Conservation (phyloP, 2,888 invertebrate genomes). For the Heliconius charithonia region DNA sequence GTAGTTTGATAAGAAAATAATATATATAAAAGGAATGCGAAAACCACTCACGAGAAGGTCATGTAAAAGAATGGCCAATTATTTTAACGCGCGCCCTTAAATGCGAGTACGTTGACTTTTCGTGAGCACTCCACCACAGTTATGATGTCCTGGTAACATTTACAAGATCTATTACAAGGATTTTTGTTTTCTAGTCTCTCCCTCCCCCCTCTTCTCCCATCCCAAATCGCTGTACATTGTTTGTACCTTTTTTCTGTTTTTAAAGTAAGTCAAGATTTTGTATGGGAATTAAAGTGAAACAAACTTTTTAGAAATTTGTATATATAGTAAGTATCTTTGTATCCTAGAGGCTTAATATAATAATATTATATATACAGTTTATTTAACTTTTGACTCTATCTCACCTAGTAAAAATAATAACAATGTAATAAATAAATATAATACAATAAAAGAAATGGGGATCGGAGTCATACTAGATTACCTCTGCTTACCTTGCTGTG, state of each 20-base stretch:
- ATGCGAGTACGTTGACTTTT: slow-evolving; percentile 42
- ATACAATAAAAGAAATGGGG: too few relatives aligned
- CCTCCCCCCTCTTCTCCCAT: neutral
- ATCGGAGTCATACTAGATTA: too few relatives aligned
- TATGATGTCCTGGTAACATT: slow-evolving; percentile 70
- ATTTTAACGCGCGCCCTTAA: slow-evolving; percentile 41
- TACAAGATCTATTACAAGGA: slow-evolving; percentile 76
- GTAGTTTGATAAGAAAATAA: slow-evolving; percentile 10
- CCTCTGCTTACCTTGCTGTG: too few relatives aligned
- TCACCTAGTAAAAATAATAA: neutral
- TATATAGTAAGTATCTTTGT: too few relatives aligned
- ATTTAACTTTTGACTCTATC: too few relatives aligned
- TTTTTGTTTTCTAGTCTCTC: slow-evolving; percentile 53
- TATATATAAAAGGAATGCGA: slow-evolving; percentile 2
- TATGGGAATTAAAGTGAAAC: too few relatives aligned
- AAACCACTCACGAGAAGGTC: slow-evolving; percentile 27
- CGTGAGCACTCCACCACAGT: slow-evolving; percentile 48
- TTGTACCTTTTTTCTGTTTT: neutral
- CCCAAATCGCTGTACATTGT: neutral
- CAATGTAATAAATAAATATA: neutral
- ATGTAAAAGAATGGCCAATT: slow-evolving; percentile 31
- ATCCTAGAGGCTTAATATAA: too few relatives aligned
- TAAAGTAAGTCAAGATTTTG: too few relatives aligned
- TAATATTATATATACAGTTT: too few relatives aligned
- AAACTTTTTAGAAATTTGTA: too few relatives aligned